phyloP scores from a whole-genome alignment of 2,888 invertebrate genomes.

The Lydus trimaculatus region DNA sequence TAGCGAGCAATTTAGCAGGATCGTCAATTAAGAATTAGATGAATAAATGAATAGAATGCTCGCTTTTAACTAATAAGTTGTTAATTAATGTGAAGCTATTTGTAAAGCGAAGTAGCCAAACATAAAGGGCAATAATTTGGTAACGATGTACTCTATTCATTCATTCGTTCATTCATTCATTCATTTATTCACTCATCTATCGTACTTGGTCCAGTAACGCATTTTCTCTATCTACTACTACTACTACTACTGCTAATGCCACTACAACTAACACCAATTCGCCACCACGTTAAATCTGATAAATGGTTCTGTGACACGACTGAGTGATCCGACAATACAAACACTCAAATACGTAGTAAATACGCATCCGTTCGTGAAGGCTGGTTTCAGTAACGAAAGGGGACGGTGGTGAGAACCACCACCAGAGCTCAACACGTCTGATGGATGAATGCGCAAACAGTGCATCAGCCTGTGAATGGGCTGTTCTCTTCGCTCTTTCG shows the following conservation, averaged over 20 bases:
- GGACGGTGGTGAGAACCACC: conserved; percentile 16
- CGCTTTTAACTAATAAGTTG: conserved; percentile 36
- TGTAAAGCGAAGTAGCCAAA: conserved; percentile 46
- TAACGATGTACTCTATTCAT: conserved; percentile 47
- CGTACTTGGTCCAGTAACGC: conserved; percentile 18
- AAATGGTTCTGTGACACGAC: conserved; percentile 59
- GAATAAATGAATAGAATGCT: neutral
- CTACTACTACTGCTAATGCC: conserved; percentile 10
- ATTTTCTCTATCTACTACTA: conserved; percentile 15
- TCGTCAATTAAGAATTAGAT: neutral
- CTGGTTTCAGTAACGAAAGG: conserved; percentile 6
- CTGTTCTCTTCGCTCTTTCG: conserved; percentile 17
- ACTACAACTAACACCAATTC: conserved; percentile 11
- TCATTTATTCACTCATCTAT: conserved; percentile 18
- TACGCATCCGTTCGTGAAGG: conserved; percentile 52
- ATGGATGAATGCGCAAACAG: conserved; percentile 55
- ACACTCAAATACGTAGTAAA: conserved; percentile 60
- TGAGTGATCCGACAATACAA: conserved; percentile 61
- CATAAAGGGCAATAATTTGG: conserved; percentile 49
- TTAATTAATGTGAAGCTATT: conserved; percentile 45
- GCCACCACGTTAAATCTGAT: conserved; percentile 55
- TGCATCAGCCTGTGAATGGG: conserved; percentile 44
- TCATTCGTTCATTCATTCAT: conserved; percentile 36
- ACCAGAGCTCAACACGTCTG: conserved; percentile 39
- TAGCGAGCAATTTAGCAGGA: neutral